phyloP scores from a whole-genome alignment of 2,888 invertebrate species.

The Hemistola chrysoprasaria region DNA sequence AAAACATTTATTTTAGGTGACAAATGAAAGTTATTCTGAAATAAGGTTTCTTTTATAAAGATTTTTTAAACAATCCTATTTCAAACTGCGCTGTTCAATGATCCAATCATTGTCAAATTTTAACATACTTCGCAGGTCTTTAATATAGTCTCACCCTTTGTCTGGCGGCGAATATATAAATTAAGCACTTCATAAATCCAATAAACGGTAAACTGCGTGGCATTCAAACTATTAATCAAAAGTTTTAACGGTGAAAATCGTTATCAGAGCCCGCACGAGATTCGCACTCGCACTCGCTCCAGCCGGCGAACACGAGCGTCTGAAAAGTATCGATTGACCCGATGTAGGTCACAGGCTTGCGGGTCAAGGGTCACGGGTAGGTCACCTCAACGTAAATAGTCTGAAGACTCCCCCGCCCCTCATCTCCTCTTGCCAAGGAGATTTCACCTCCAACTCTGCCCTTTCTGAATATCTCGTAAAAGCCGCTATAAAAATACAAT shows the following conservation, averaged over 20 bases:
- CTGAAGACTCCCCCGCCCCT: constrained; percentile 42
- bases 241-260: constrained; percentile 46
- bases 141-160: no score
- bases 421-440: constrained; percentile 43
- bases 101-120: no score
- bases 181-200: no score
- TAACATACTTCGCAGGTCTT: constrained; percentile 37
- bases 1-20: no score
- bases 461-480: constrained; percentile 53
- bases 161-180: no score
- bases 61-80: no score
- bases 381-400: constrained; percentile 66
- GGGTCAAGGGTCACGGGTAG: constrained; percentile 83
- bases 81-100: no score
- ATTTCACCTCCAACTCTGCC: constrained; percentile 41
- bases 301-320: constrained; percentile 24
- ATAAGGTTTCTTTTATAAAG: no score
- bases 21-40: no score
- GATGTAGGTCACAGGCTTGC: constrained; percentile 81
- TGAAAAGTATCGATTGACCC: constrained; percentile 61
- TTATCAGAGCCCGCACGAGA: constrained; percentile 45
- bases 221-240: no score
- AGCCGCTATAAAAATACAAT: constrained; percentile 54
- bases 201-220: no score
- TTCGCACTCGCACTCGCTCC: constrained; percentile 30